phyloP scores from a whole-genome alignment of 2,113 vertebrate species.

The Istiophorus platypterus region DNA sequence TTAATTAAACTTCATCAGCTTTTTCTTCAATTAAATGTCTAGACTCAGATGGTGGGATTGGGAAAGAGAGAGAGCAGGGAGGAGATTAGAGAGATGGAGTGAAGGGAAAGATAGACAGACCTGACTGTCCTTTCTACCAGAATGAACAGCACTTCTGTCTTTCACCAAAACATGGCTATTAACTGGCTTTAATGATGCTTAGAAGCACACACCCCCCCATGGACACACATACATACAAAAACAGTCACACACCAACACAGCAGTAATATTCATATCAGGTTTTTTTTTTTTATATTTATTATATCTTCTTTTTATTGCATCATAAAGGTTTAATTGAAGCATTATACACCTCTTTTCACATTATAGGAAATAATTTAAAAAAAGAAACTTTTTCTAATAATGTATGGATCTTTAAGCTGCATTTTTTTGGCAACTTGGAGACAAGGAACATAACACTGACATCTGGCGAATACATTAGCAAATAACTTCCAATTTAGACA shows the following conservation, averaged over 20 bases:
- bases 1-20: not conserved
- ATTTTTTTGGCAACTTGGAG: no score
- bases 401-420: no score
- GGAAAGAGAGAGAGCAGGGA: slow-evolving; percentile 1
- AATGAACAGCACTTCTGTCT: slow-evolving; percentile 55
- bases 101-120: slow-evolving; percentile 32
- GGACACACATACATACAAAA: not conserved
- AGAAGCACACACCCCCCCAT: not conserved
- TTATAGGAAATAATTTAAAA: no score
- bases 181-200: slow-evolving; percentile 63
- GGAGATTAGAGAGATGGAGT: slow-evolving; percentile 26
- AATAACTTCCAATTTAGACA: no score
- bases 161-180: slow-evolving; percentile 66
- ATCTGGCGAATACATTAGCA: no score
- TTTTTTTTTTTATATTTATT: slow-evolving; percentile 40
- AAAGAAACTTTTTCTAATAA: no score
- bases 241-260: not conserved
- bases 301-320: slow-evolving; percentile 33
- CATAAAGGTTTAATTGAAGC: slow-evolving; percentile 28
- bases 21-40: not conserved
- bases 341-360: slow-evolving; percentile 25
- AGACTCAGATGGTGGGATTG: not conserved
- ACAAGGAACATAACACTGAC: no score
- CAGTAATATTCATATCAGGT: not conserved
- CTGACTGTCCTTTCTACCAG: slow-evolving; percentile 67